phyloP scores from a whole-genome alignment of 2,888 invertebrate genomes.

The Eretmocerus hayati region DNA sequence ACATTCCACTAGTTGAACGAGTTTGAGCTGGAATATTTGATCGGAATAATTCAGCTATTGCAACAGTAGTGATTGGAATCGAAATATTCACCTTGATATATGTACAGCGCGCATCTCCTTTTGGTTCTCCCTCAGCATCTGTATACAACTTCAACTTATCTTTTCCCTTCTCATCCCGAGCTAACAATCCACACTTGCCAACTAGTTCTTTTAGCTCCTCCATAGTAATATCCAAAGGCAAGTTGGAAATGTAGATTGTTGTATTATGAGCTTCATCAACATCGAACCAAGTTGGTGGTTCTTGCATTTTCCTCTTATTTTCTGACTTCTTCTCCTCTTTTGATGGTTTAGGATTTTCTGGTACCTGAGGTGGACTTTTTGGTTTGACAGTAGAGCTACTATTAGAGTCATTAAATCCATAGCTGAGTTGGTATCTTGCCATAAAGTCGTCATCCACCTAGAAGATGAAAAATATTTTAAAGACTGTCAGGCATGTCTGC shows the following conservation, averaged over 20 bases:
- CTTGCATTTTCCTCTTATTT: slow-evolving; percentile 49
- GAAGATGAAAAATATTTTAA: slow-evolving; percentile 16
- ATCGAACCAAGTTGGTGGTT: slow-evolving; percentile 82
- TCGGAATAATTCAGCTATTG: too few species aligned
- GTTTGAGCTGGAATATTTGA: too few species aligned
- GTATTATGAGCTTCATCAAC: slow-evolving; percentile 81
- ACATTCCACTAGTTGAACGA: too few species aligned
- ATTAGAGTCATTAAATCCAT: slow-evolving; percentile 72
- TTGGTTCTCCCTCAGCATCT: slow-evolving; percentile 70
- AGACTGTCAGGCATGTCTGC: too few species aligned
- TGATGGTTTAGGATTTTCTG: slow-evolving; percentile 46
- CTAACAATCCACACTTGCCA: slow-evolving; percentile 93
- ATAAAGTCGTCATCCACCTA: slow-evolving; percentile 91
- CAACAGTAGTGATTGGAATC: too few species aligned
- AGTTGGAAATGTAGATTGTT: slow-evolving; percentile 90
- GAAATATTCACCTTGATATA: slow-evolving; percentile 82
- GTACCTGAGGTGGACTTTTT: neutral
- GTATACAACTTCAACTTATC: slow-evolving; percentile 89
- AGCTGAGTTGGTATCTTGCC: slow-evolving; percentile 92
- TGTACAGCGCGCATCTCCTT: slow-evolving; percentile 95
- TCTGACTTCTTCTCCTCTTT: slow-evolving; percentile 38
- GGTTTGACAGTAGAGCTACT: slow-evolving; percentile 30
- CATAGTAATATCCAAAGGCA: slow-evolving; percentile 82
- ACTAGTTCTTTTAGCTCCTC: slow-evolving; percentile 87
- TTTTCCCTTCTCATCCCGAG: slow-evolving; percentile 74